Percentiles rank a stretch among this genome's conserved stretches.
phyloP scores from a whole-genome alignment of 2,888 invertebrate species.

The Osedax fenrisi region DNA sequence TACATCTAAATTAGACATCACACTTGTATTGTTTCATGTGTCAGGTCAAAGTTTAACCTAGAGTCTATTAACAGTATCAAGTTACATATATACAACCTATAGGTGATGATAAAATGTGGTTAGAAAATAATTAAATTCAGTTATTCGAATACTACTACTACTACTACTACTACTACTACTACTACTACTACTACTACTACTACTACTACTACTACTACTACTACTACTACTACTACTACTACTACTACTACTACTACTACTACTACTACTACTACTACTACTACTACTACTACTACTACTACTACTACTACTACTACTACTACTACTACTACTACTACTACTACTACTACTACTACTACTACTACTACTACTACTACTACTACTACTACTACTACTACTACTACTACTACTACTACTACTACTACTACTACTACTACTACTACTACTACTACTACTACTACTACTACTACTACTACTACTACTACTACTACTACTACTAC shows the following conservation, averaged over 20 bases:
- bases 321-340: not conserved
- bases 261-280: not conserved
- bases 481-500: not conserved
- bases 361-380: not conserved
- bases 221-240: conserved; percentile 2
- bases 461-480: not conserved
- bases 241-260: not conserved
- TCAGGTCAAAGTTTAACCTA: too few species aligned
- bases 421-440: not conserved
- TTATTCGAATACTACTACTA: conserved; percentile 2
- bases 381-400: not conserved
- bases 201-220: conserved; percentile 2
- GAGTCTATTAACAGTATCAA: too few species aligned
- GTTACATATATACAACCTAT: too few species aligned
- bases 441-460: not conserved
- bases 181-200: conserved; percentile 2
- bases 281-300: not conserved
- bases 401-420: not conserved
- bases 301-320: not conserved
- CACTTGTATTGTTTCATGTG: too few species aligned
- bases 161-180: conserved; percentile 2
- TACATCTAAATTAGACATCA: too few species aligned
- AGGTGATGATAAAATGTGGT: too few species aligned
- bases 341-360: not conserved
- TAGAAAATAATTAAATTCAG: too few species aligned